Evolutionary conservation across 2,797 vertebrate genomes (phyloP).

Genomic region (Podarcis siculus): DNA sequence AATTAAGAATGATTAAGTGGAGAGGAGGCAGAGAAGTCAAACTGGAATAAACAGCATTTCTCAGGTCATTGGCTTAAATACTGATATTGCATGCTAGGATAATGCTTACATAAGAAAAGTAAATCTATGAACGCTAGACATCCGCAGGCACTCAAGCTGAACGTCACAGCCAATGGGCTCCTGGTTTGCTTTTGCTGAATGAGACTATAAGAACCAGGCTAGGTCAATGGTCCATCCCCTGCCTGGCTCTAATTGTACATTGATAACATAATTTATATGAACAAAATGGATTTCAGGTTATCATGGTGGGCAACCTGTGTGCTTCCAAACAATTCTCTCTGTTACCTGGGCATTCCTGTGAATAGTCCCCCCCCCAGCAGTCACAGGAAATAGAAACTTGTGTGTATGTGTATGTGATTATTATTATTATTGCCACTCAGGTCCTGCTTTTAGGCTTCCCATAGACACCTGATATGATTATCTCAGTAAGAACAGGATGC

Average conservation of each 20-base stretch:
- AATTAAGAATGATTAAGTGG: constrained; percentile 60
- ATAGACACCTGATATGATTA: no score
- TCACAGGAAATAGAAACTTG: no score
- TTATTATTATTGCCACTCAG: no score
- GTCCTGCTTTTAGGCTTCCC: no score
- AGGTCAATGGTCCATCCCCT: neutral
- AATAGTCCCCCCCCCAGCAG: no score
- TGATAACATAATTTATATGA: neutral
- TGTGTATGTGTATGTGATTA: no score
- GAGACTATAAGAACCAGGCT: neutral
- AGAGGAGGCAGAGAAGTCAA: constrained; percentile 19
- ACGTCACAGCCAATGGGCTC: constrained; percentile 44
- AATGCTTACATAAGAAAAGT: constrained; percentile 58
- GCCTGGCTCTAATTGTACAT: neutral
- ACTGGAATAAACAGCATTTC: constrained; percentile 66
- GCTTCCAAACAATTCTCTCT: neutral
- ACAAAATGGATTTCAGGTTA: neutral
- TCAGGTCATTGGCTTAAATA: constrained; percentile 70
- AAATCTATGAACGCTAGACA: constrained; percentile 44
- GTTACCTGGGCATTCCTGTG: neutral
- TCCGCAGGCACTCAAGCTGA: constrained; percentile 46
- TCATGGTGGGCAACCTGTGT: neutral
- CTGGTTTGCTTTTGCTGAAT: constrained; percentile 25
- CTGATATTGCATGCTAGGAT: constrained; percentile 59
- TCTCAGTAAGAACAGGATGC: no score